Percentiles rank a stretch among this genome's conserved stretches.
Conservation (phyloP, 53 echinoderm and acorn worm species). For the Hippasteria phrygiana region DNA sequence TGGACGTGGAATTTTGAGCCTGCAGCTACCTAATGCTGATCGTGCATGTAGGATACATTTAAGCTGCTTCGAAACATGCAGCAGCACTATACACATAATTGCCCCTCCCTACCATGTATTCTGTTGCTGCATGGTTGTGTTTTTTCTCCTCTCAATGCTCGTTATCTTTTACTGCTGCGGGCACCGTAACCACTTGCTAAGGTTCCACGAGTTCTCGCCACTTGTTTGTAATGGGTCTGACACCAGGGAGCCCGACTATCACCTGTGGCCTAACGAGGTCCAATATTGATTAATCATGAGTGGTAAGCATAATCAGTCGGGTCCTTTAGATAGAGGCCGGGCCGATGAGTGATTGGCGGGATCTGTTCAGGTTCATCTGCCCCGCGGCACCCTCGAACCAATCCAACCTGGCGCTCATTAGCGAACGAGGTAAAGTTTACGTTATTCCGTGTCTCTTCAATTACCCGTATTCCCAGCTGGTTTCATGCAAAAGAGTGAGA, state of each 20-base stretch:
- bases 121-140: no score
- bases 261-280: not conserved
- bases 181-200: no score
- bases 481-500: not conserved
- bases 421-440: not conserved
- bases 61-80: no score
- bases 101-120: no score
- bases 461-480: not conserved
- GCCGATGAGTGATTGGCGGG: conserved; percentile 10
- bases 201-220: not conserved
- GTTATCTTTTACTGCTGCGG: no score
- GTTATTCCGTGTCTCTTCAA: conserved; percentile 1
- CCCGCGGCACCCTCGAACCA: not conserved
- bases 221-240: not conserved
- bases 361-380: not conserved
- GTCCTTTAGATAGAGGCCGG: not conserved
- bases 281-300: conserved; percentile 7
- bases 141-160: no score
- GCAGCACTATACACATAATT: no score
- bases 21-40: no score
- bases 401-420: not conserved
- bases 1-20: no score
- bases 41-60: no score
- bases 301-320: not conserved
- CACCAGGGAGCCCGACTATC: not conserved